These are phyloP conservation scores for Xestia ashworthii DNA, from an alignment of 2,888 invertebrate genomes.

Conservation along the genomic window DNA sequence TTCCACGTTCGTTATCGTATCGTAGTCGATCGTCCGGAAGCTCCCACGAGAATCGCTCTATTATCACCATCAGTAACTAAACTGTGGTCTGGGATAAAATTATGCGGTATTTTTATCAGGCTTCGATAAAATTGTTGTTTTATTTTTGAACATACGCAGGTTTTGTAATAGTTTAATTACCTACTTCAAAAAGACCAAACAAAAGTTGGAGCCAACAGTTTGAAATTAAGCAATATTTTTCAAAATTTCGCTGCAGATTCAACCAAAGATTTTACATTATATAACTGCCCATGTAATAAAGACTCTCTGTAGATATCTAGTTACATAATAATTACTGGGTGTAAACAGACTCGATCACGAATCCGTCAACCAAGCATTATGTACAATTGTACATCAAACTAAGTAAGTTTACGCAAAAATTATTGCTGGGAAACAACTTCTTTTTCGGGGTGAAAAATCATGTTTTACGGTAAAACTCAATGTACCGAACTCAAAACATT, in stretches of 20 bases:
- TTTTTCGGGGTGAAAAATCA: too few species aligned
- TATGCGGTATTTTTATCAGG: constrained; percentile 56
- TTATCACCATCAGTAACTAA: constrained; percentile 58
- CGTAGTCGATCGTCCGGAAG: constrained; percentile 38
- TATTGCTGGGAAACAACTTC: too few species aligned
- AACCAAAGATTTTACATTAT: not conserved
- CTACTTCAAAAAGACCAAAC: not conserved
- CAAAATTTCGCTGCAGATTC: too few species aligned
- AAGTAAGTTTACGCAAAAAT: too few species aligned
- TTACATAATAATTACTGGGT: not conserved
- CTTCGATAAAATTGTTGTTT: constrained; percentile 32
- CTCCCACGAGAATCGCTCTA: constrained; percentile 67
- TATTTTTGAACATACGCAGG: not conserved
- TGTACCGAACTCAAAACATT: too few species aligned
- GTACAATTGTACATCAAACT: too few species aligned
- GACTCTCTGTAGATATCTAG: not conserved
- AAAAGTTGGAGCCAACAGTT: not conserved
- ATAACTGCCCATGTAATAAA: not conserved
- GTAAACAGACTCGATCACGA: too few species aligned
- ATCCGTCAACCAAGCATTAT: too few species aligned
- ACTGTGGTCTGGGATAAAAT: constrained; percentile 66
- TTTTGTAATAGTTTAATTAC: not conserved
- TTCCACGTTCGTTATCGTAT: not conserved
- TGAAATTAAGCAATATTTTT: not conserved
- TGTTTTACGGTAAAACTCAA: too few species aligned